Evolutionary conservation across 2,113 vertebrate species (phyloP), one percentile per base, ranked within the genome.

Genomic region (Noctilio leporinus): DNA sequence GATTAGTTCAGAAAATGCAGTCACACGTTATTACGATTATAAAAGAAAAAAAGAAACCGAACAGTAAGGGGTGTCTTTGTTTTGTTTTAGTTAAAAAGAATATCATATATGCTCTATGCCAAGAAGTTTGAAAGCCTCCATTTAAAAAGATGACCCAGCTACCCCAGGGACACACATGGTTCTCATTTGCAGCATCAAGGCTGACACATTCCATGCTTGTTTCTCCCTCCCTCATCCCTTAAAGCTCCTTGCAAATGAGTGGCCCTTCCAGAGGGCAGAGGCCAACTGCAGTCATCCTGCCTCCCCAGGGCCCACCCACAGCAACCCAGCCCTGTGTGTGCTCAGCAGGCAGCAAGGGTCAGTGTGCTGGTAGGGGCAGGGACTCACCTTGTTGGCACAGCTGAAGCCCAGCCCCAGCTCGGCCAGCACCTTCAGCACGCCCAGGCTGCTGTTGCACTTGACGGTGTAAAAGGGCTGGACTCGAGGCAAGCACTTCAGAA

Each of bases 391-490:
- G 96, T 77, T 98, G 95, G 98, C 95, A 92, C 98, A 99, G 96
- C 98, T 98, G 95, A 99, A 99, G 62, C 98, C 98, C 40, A 98
- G 95, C 20, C 98, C 98, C 96, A 99, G 96, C 96, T 98, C 98
- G 0, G 98, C 98, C 94, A 99, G 98, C 86, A 98, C 98, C 96
- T 98, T 97, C 1, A 99, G 91, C 97, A 99, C 98, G 2, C 98
- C 98, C 0, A 89, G 97, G 7, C 98, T 98, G 97, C 97, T 15
- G 14, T 99, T 99, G 96, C 98, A 99, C 96, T 97, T 99, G 0
- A 98, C 97, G 0, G 97, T 83, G 51, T 98, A 99, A 93, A 98
- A 98, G 11, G 98, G 98, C 24, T 95, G 98, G 62, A 99, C 98
- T 0, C 98, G 96, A 2, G 98, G 98, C 93, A 99, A 38, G 78